A percentile compares a stretch with the other conserved stretches of the same genome.
Conservation (phyloP, 2,888 invertebrate genomes). For the Penaeus monodon region DNA sequence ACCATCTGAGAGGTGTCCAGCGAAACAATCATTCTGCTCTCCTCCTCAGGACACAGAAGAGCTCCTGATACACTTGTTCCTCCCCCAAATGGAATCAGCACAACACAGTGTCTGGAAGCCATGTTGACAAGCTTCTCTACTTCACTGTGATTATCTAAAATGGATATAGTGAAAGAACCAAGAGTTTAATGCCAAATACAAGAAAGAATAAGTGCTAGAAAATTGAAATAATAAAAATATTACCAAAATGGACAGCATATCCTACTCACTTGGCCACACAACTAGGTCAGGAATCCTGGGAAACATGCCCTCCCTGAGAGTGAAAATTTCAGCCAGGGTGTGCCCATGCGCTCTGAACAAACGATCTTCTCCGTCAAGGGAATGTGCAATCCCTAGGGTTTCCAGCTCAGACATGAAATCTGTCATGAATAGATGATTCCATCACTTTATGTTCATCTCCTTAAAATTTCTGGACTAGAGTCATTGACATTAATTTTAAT, state of each 20-base stretch:
- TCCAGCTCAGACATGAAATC: slow-evolving; percentile 76
- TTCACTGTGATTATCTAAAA: slow-evolving; percentile 79
- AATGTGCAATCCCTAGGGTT: slow-evolving; percentile 75
- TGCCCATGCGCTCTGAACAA: slow-evolving; percentile 92
- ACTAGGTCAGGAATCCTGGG: slow-evolving; percentile 91
- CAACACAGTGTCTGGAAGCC: slow-evolving; percentile 82
- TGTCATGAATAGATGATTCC: slow-evolving; percentile 63
- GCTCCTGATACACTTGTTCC: slow-evolving; percentile 94
- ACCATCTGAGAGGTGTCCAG: slow-evolving; percentile 95
- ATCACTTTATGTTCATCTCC: background rate
- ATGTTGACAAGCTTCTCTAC: slow-evolving; percentile 84
- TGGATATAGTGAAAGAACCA: slow-evolving; percentile 10
- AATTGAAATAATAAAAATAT: too few relatives aligned
- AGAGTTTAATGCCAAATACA: too few relatives aligned
- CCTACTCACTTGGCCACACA: slow-evolving; percentile 84
- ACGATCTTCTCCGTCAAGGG: slow-evolving; percentile 84
- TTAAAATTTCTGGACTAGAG: background rate
- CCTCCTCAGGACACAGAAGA: slow-evolving; percentile 84
- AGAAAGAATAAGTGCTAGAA: too few relatives aligned
- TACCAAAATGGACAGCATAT: too few relatives aligned
- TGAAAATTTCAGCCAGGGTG: slow-evolving; percentile 89
- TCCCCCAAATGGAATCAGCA: slow-evolving; percentile 93
- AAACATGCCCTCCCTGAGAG: slow-evolving; percentile 80
- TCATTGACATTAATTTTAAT: too few relatives aligned
- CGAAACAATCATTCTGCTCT: slow-evolving; percentile 85